Evolutionary conservation across 2,888 invertebrate species (phyloP).

Genomic region (Brenthis ino): DNA sequence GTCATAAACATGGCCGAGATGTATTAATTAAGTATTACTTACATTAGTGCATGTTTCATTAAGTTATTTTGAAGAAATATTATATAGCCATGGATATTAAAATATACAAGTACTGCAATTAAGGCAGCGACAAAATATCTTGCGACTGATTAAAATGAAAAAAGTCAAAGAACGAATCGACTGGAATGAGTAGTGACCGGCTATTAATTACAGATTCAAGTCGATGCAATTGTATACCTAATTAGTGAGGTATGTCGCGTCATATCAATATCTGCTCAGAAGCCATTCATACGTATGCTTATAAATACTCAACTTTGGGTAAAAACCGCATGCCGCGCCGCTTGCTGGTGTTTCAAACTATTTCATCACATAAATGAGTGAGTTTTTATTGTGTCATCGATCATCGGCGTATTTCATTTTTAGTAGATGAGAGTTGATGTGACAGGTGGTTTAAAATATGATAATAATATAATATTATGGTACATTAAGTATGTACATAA

Average conservation of each 20-base stretch:
- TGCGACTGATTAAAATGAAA: background rate
- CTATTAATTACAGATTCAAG: constrained; percentile 2
- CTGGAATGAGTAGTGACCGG: background rate
- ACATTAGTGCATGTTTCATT: no score
- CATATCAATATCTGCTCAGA: constrained; percentile 10
- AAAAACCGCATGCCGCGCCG: constrained; percentile 20
- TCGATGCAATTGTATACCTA: constrained; percentile 12
- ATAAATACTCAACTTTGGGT: constrained; percentile 14
- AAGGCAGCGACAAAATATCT: no score
- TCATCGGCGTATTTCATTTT: constrained; percentile 12
- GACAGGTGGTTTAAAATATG: constrained; percentile 4
- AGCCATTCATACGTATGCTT: background rate
- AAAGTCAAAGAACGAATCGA: no score
- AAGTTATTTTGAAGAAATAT: no score
- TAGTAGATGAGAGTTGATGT: background rate
- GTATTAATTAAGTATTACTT: no score
- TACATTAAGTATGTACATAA: no score
- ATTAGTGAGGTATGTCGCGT: constrained; percentile 13
- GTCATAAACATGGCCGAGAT: no score
- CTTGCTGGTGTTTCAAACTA: constrained; percentile 13
- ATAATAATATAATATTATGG: background rate
- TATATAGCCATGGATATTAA: no score
- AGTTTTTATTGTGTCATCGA: constrained; percentile 17
- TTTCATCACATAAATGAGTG: constrained; percentile 18
- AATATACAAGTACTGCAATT: no score